Percentiles rank a stretch among this genome's conserved stretches.
Conservation (phyloP, 2,888 invertebrate genomes). For the Spilosoma lubricipeda region DNA sequence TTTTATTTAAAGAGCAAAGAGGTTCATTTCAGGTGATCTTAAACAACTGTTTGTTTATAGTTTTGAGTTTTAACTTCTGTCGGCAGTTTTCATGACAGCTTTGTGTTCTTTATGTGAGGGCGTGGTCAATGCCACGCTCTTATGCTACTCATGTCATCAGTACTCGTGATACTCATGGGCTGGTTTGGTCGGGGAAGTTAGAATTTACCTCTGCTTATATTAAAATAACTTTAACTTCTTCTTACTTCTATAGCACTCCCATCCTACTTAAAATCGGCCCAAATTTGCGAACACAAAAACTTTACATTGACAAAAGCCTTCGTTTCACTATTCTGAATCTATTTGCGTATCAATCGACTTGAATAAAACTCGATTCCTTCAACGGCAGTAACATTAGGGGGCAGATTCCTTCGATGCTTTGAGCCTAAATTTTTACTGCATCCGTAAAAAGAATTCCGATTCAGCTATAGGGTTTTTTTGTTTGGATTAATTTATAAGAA, state of each 20-base stretch:
- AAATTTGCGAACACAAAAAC: slow-evolving; percentile 31
- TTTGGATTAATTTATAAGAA: slow-evolving; percentile 48
- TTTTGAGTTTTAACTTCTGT: too few relatives aligned
- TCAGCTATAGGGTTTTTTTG: slow-evolving; percentile 74
- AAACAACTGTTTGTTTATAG: too few relatives aligned
- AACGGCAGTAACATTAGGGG: slow-evolving; percentile 77
- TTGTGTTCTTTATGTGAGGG: too few relatives aligned
- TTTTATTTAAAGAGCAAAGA: too few relatives aligned
- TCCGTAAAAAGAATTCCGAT: slow-evolving; percentile 84
- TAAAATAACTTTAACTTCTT: too few relatives aligned
- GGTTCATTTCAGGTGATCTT: too few relatives aligned
- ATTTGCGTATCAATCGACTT: slow-evolving; percentile 74
- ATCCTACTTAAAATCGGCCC: not conserved
- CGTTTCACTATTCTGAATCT: slow-evolving; percentile 55
- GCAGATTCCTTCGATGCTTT: slow-evolving; percentile 76
- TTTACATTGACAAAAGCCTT: slow-evolving; percentile 34
- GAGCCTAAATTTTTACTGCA: slow-evolving; percentile 84
- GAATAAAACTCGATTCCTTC: slow-evolving; percentile 69
- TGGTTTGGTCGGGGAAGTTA: too few relatives aligned
- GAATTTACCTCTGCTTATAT: too few relatives aligned
- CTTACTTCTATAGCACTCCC: not conserved
- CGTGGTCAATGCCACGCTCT: too few relatives aligned
- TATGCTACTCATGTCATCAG: too few relatives aligned
- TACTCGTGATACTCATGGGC: too few relatives aligned
- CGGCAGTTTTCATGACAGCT: too few relatives aligned